Conservation (phyloP, 23 tunicate species). For the Halocynthia aurantium region DNA sequence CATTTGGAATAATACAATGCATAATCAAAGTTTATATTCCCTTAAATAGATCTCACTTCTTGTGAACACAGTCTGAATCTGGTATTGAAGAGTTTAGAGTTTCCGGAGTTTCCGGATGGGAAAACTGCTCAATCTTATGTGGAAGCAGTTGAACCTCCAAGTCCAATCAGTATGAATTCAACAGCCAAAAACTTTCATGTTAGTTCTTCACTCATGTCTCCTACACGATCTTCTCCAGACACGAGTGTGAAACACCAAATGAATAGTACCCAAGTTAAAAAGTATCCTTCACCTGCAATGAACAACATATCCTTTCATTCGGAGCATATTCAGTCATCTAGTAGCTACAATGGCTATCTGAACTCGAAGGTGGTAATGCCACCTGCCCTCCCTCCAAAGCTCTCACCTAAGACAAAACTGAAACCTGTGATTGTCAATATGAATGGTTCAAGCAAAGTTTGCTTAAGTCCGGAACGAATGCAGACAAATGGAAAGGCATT, state of each 20-base stretch:
- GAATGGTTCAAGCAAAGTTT: slow-evolving; percentile 16
- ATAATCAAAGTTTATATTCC: not conserved
- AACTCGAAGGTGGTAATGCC: not conserved
- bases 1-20: not conserved
- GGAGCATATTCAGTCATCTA: slow-evolving; percentile 17
- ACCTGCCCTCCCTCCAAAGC: slow-evolving; percentile 18
- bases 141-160: not conserved
- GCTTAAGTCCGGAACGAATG: not conserved
- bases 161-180: slow-evolving; percentile 4
- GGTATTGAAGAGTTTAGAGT: not conserved
- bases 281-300: too few species aligned
- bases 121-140: not conserved
- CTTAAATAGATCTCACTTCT: not conserved
- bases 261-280: too few species aligned
- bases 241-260: not conserved
- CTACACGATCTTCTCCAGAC: not conserved
- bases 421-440: slow-evolving; percentile 17
- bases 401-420: not conserved
- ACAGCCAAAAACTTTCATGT: not conserved
- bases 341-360: not conserved
- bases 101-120: not conserved
- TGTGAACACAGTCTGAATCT: not conserved
- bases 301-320: not conserved
- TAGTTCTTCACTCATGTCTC: not conserved
- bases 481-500: too few species aligned